phyloP scores from a whole-genome alignment of 2,113 vertebrate genomes.

The Penelope pileata region DNA sequence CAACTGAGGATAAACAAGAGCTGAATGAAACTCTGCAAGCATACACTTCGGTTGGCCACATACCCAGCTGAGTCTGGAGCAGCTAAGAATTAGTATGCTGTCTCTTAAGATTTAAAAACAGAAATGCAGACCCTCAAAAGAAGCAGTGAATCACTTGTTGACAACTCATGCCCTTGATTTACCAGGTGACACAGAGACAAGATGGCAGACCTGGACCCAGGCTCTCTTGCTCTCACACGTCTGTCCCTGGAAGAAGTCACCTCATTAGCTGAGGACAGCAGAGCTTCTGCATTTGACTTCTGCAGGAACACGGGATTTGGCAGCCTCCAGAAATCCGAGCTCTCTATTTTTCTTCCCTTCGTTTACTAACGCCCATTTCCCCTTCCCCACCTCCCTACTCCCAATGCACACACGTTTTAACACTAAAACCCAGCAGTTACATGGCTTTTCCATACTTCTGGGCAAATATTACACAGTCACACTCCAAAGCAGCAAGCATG shows the following conservation, averaged over 20 bases:
- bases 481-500: background rate
- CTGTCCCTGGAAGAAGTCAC: background rate
- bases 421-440: background rate
- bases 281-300: background rate
- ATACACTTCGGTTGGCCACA: background rate
- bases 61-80: background rate
- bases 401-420: background rate
- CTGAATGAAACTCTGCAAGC: slow-evolving; percentile 41
- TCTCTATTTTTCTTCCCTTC: slow-evolving; percentile 34
- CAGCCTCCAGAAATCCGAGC: slow-evolving; percentile 54
- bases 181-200: background rate
- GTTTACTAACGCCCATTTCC: slow-evolving; percentile 35
- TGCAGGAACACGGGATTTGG: slow-evolving; percentile 27
- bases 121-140: background rate
- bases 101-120: background rate
- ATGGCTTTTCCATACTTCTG: slow-evolving; percentile 22
- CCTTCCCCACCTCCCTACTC: background rate
- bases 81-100: background rate
- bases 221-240: rapidly evolving
- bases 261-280: background rate
- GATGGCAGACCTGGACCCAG: background rate
- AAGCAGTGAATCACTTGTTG: background rate
- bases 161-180: background rate
- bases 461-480: background rate
- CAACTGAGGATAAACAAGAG: slow-evolving; percentile 52